These are phyloP conservation scores for Dromas ardeola DNA, from an alignment of 2,113 vertebrate genomes.

Conservation along the genomic window DNA sequence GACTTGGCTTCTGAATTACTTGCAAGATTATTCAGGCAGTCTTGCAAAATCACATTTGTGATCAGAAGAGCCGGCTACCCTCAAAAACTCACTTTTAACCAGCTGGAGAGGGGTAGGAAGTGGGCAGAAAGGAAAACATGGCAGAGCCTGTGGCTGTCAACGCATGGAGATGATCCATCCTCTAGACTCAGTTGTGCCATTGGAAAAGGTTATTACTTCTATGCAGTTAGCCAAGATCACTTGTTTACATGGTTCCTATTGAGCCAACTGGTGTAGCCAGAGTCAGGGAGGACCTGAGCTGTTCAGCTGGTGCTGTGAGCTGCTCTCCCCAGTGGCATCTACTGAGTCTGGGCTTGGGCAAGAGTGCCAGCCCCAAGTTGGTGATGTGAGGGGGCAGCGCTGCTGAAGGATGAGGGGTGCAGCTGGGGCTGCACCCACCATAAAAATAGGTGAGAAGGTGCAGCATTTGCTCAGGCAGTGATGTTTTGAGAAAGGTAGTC, in stretches of 20 bases:
- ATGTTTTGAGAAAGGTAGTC: background rate
- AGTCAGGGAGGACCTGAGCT: background rate
- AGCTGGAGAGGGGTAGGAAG: background rate
- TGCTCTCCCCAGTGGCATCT: background rate
- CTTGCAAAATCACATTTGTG: background rate
- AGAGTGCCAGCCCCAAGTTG: fast-evolving
- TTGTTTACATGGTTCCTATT: fast-evolving
- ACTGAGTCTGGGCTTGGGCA: fast-evolving
- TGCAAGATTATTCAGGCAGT: background rate
- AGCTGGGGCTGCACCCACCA: background rate
- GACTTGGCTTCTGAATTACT: background rate
- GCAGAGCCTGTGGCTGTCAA: background rate
- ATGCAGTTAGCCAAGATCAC: background rate
- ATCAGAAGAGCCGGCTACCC: background rate
- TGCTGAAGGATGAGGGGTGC: fast-evolving
- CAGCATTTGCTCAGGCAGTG: background rate
- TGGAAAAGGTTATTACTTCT: background rate
- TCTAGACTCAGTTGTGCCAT: background rate
- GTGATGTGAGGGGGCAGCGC: background rate
- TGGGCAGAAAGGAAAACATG: background rate
- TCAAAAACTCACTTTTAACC: background rate
- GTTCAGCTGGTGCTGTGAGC: fast-evolving
- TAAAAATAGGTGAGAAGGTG: background rate
- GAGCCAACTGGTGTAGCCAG: background rate
- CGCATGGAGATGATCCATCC: fast-evolving